A percentile compares a stretch with the other conserved stretches of the same genome.
These are phyloP conservation scores for Promerops cafer DNA, from an alignment of 2,113 vertebrate genomes.

Conservation along the genomic window DNA sequence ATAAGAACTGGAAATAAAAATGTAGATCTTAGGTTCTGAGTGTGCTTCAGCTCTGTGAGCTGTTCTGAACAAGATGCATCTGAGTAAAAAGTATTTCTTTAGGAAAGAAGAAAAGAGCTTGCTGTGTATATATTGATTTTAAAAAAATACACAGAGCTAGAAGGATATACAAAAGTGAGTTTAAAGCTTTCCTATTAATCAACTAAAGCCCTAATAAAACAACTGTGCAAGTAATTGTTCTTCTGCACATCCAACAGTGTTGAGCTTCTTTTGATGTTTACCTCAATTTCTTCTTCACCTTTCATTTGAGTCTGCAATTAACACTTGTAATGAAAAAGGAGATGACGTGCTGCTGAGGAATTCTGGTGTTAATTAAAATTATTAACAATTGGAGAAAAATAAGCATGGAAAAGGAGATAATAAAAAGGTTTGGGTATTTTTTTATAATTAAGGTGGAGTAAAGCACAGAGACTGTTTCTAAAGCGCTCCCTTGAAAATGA, in stretches of 20 bases:
- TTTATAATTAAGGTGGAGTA: background rate
- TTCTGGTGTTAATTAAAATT: conserved; percentile 70
- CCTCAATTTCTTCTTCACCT: conserved; percentile 48
- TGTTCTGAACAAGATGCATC: background rate
- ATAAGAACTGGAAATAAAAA: background rate
- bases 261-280: conserved; percentile 37
- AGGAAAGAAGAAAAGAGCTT: background rate
- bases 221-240: conserved; percentile 34
- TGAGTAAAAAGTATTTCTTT: background rate
- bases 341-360: conserved; percentile 26
- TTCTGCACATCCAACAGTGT: background rate
- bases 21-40: background rate
- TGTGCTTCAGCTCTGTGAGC: background rate
- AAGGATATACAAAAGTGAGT: background rate
- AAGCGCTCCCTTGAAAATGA: background rate
- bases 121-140: background rate
- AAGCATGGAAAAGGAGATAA: background rate
- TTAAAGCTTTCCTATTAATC: background rate
- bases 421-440: background rate
- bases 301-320: conserved; percentile 59
- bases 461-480: background rate
- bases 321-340: conserved; percentile 53
- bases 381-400: conserved; percentile 36
- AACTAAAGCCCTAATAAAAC: background rate
- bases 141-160: background rate